Base-by-base conservation (phyloP, 1,140 invertebrate species). In the Globodera rostochiensis region DNA sequence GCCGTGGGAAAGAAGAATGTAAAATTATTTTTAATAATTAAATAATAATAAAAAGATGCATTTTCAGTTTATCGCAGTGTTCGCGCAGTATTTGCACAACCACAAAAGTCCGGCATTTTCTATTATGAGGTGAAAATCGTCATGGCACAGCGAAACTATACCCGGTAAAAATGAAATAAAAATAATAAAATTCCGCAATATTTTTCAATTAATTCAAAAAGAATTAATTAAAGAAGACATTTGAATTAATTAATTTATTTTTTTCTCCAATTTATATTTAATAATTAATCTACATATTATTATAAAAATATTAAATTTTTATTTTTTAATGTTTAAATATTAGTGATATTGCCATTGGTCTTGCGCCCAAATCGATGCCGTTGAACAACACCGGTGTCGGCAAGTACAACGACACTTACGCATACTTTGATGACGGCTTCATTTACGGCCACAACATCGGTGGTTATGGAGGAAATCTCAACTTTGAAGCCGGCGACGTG, bases 31-130 rank as follows among this genome's bases (percentile, higher is more conserved):
- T 53, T 53, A 53, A 53, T 15, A 19, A 19, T 13, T 64, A 36
- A 36, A 1, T 3, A 36, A 36, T 36, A 36, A 36, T 36, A 36
- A 36, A 36, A 36, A 3, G 2, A 36, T 0, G 15, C 11, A 19
- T 64, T 64, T 64, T 64, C 57, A 64, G 57, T 64, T 64, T 64
- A 64, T 64, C 57, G 57, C 57, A 19, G 13, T 64, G 57, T 64
- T 15, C 57, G 57, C 19, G 57, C 57, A 11, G 19, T 4, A 64
- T 64, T 64, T 64, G 57, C 57, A 2, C 11, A 13, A 15, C 19
- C 57, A 19, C 5, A 64, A 64, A 64, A 64, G 13, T 19, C 19
- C 3, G 57, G 57, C 5, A 13, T 13, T 15, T 6, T 64, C 4
- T 64, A 64, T 64, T 64, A 19, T 64, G 57, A 64, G 19, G 57